Evolutionary conservation across 2,797 vertebrate species (phyloP), one percentile per base, ranked within the genome.

Genomic region (Aldrovandia affinis): DNA sequence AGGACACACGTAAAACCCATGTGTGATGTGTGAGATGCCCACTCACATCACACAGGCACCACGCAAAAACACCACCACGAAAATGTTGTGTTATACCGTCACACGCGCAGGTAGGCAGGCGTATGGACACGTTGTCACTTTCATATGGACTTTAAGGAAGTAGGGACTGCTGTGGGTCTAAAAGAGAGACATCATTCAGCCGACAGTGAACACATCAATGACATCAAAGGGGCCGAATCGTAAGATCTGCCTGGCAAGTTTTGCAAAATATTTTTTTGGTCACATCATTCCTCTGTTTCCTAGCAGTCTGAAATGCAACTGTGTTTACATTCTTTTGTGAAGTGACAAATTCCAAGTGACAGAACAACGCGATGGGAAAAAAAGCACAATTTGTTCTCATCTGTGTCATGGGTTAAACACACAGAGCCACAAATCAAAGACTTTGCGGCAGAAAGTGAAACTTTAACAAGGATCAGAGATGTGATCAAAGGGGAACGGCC

Each of bases 401-500:
- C n/a, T 75, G 39, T 75, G 70, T 44, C 70, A 12, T 47, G 39
- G 9, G 70, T 44, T 75, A 22, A 42, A 44, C 42, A 22, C 39
- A n/a, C 70, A n/a, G 70, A 75, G 39, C 70, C 20, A 12, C 39
- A 47, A 44, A 75, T 75, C 39, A 44, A 75, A 75, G 68, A 4
- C 36, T 25, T 44, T 44, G 70, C 70, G 22, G 39, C 70, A 75
- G 70, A 75, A 75, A 9, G 70, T 75, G 20, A 75, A 75, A 75
- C 70, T 47, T 9, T 75, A 44, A 75, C 39, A 42, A n/a, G 70
- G 70, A 47, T 25, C 36, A 75, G 8, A 25, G 70, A 47, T 44
- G 5, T 75, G 70, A 75, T 47, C 70, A 75, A 75, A 75, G 39
- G 20, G 15, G 33, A 81, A 25, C 14, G 33, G 8, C 25, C 36